These are phyloP conservation scores for Galeopsomyia nigrocyanea DNA, from an alignment of 2,888 invertebrate species.

Conservation along the genomic window DNA sequence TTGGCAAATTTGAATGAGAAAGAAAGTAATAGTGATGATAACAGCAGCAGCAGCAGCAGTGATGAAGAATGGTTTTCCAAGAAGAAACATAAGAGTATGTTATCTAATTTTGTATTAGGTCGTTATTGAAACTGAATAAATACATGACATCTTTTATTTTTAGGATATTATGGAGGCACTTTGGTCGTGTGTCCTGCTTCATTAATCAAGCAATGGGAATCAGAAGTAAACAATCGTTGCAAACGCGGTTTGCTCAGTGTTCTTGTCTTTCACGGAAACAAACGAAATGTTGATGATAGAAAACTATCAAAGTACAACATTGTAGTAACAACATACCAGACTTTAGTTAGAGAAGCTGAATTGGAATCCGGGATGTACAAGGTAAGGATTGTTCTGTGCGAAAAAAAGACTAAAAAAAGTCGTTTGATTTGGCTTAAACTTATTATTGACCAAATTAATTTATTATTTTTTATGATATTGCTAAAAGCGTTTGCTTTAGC, in stretches of 20 bases:
- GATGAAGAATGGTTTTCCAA: constrained; percentile 48
- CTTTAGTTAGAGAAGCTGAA: constrained; percentile 76
- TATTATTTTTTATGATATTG: constrained; percentile 14
- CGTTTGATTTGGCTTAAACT: too few relatives aligned
- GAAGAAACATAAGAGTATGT: constrained; percentile 39
- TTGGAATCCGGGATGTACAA: constrained; percentile 57
- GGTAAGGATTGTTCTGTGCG: constrained; percentile 54
- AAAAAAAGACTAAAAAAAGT: too few relatives aligned
- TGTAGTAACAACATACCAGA: constrained; percentile 91
- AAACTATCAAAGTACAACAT: constrained; percentile 81
- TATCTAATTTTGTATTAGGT: constrained; percentile 15
- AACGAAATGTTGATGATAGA: constrained; percentile 73
- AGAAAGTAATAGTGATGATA: constrained; percentile 62
- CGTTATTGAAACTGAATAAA: constrained; percentile 15
- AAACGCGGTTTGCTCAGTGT: constrained; percentile 75
- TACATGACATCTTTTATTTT: constrained; percentile 1
- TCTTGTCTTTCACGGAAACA: constrained; percentile 83
- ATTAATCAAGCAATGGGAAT: constrained; percentile 90
- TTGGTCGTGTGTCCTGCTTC: constrained; percentile 95
- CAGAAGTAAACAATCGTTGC: constrained; percentile 80
- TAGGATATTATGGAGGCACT: constrained; percentile 75
- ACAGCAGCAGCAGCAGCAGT: constrained; percentile 48
- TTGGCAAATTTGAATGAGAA: constrained; percentile 68
- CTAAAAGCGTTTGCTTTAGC: neutral
- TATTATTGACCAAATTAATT: too few relatives aligned